Evolutionary conservation across 1,140 invertebrate genomes (phyloP).

Genomic region (Drosophila repleta): DNA sequence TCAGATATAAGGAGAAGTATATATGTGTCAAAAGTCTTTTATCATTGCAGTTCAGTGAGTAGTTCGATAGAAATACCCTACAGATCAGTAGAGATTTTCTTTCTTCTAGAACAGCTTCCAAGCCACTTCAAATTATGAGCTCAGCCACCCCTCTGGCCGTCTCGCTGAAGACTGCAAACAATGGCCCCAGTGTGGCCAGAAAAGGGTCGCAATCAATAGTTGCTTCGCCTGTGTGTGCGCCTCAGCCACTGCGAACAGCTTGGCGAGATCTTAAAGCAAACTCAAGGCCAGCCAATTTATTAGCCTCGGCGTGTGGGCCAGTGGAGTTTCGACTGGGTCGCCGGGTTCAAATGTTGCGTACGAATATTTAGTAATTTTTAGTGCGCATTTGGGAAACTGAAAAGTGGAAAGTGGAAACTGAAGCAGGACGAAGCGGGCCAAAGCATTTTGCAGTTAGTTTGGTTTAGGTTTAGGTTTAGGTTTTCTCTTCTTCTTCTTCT

Average conservation of each 20-base stretch:
- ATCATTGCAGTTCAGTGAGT: too few species aligned
- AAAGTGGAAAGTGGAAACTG: constrained; percentile 7
- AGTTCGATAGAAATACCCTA: too few species aligned
- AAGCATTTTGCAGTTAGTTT: constrained; percentile 80
- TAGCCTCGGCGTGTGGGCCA: constrained; percentile 46
- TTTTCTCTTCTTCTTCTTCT: too few species aligned
- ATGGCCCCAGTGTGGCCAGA: constrained; percentile 47
- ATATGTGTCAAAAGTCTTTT: too few species aligned
- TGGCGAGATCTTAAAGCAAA: constrained; percentile 65
- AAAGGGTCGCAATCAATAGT: constrained; percentile 53
- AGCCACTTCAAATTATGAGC: not conserved
- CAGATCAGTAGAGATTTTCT: too few species aligned
- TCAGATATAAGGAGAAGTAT: too few species aligned
- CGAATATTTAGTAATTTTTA: constrained; percentile 70
- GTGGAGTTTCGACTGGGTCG: constrained; percentile 15
- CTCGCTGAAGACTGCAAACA: constrained; percentile 30
- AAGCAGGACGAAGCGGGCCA: constrained; percentile 15
- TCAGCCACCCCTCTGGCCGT: not conserved
- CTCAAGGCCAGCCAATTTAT: constrained; percentile 63
- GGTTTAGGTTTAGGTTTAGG: constrained; percentile 40
- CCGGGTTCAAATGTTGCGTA: constrained; percentile 59
- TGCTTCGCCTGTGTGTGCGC: constrained; percentile 32
- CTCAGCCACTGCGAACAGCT: constrained; percentile 50
- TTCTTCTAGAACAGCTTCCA: too few species aligned
- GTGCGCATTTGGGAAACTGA: constrained; percentile 58